Evolutionary conservation across 2,797 vertebrate species (phyloP), one percentile per base, ranked within the genome.

Genomic region (Lates japonicus): DNA sequence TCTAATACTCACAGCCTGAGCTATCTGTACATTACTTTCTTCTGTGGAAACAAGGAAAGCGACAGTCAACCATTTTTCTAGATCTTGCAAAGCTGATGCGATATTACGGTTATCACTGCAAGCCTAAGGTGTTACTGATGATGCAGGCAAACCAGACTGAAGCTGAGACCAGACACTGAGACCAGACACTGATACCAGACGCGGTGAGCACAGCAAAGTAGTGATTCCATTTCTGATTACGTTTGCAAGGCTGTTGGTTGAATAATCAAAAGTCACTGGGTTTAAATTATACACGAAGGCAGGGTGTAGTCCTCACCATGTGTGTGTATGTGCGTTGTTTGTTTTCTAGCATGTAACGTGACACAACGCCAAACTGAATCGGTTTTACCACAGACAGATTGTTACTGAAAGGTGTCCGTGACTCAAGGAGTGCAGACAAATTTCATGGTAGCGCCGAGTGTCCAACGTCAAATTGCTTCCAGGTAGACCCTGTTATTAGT

Each of bases 401-500:
- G 75, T 84, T 79, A 76, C 84, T 35, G 79, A 86, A 78, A 80
- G 69, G 83, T 82, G 85, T 85, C 85, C 44, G 57, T 85, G 92
- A 93, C 88, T 92, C 87, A 75, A 76, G 73, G 59, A 76, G 83
- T 2, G 77, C 82, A 93, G 91, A 92, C 88, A 91, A 92, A 93
- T 88, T 87, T 93, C 88, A 93, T 71, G 60, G 86, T 88, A 80
- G 87, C 16, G 76, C 83, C 7, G 54, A 73, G 85, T 89, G 90
- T 83, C 89, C 81, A 13, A 83, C 72, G 82, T 90, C 82, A 92
- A 87, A 93, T 85, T 87, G 90, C 89, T 93, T 92, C 88, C 88
- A 92, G 86, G 93, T 91, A 91, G 87, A 94, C 75, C 87, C 92
- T 93, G 90, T 94, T 85, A 94, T 93, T 93, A 94, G 90, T 85